Percentiles rank a stretch among this genome's conserved stretches.
Evolutionary conservation across 2,888 invertebrate genomes (phyloP).

Genomic region (Meganola albula): DNA sequence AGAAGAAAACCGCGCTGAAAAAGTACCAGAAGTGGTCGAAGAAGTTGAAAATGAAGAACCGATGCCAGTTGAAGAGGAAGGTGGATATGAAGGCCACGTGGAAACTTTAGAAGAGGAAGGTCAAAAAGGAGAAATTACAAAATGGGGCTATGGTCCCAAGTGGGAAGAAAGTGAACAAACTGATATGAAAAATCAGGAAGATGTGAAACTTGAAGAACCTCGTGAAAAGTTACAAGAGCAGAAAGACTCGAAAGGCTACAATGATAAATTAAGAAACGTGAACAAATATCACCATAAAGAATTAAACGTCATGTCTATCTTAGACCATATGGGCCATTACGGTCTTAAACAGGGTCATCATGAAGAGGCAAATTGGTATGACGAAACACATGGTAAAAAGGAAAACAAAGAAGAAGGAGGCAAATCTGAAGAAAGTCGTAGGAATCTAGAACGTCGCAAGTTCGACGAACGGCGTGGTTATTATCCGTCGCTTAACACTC

Average conservation of each 20-base stretch:
- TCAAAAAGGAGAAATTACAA: slow-evolving; percentile 8
- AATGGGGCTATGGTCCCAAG: slow-evolving; percentile 17
- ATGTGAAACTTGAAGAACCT: no score
- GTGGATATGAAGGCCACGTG: slow-evolving; percentile 1
- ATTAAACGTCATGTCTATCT: slow-evolving; percentile 5
- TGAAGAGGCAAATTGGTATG: slow-evolving; percentile 2
- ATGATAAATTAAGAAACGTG: background rate
- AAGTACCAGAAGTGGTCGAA: background rate
- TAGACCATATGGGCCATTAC: slow-evolving; percentile 10
- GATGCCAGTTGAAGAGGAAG: background rate
- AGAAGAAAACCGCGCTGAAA: slow-evolving; percentile 7
- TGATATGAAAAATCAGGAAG: no score
- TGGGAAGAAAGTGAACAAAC: slow-evolving; percentile 12
- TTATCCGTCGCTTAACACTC: slow-evolving; percentile 15
- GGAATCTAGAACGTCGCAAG: slow-evolving; percentile 15
- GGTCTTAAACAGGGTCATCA: slow-evolving; percentile 10
- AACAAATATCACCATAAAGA: slow-evolving; percentile 1
- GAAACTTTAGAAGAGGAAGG: slow-evolving; percentile 13
- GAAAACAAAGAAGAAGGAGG: background rate
- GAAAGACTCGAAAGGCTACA: slow-evolving; percentile 4
- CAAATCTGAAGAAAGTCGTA: slow-evolving; percentile 4
- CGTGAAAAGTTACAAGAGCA: slow-evolving; percentile 2
- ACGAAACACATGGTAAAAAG: background rate
- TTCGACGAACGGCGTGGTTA: slow-evolving; percentile 16
- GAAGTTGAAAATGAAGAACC: slow-evolving; percentile 5